Evolutionary conservation across 2,797 vertebrate genomes (phyloP).

Genomic region (Rhabdomys pumilio): DNA sequence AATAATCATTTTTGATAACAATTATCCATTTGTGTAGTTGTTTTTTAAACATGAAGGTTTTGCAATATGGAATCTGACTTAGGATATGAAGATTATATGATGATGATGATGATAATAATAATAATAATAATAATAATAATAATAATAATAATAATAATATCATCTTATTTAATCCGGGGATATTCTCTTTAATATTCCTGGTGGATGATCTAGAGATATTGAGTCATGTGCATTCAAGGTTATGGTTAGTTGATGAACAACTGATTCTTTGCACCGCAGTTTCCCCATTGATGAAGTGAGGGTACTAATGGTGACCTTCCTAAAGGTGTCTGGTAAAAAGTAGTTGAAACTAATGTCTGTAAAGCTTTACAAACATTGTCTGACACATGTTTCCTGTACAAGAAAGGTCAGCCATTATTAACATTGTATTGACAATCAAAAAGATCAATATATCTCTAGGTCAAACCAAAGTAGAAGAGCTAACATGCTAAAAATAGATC

Average conservation of each 20-base stretch:
- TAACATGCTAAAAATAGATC: not conserved
- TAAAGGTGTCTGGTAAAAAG: not conserved
- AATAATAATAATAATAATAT: not conserved
- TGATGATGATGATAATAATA: not conserved
- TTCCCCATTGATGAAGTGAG: not conserved
- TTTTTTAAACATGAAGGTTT: not conserved
- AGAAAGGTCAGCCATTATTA: not conserved
- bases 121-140: not conserved
- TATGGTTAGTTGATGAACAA: not conserved
- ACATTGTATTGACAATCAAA: not conserved
- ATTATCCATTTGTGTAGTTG: not conserved
- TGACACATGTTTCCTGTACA: not conserved
- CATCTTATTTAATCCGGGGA: not conserved
- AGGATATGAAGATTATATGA: not conserved
- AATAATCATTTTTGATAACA: not conserved
- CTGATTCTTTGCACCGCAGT: not conserved
- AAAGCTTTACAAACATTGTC: slow-evolving; percentile 17
- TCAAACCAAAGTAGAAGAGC: not conserved
- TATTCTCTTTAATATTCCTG: not conserved
- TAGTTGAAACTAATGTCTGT: slow-evolving; percentile 28
- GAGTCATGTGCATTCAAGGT: not conserved
- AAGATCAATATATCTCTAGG: slow-evolving; percentile 19
- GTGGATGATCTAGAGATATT: not conserved
- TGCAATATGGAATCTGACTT: not conserved
- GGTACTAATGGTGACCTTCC: not conserved